Percentiles rank a stretch among this genome's conserved stretches.
Conservation (phyloP, 2,888 invertebrate genomes). For the Coelopa pilipes region DNA sequence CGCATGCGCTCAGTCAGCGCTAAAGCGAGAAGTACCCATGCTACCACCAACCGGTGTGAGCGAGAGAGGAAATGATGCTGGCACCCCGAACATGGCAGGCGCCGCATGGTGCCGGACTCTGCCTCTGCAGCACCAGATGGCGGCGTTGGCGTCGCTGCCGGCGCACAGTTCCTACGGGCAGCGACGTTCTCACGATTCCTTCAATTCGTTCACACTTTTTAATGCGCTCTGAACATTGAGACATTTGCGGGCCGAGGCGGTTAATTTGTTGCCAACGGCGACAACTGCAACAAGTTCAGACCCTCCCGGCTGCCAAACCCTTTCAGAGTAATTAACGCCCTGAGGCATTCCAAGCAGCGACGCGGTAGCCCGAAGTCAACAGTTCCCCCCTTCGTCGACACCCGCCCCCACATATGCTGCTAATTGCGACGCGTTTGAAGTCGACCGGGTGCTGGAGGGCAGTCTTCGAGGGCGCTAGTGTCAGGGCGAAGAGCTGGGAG, state of each 20-base stretch:
- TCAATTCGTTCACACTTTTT: background rate
- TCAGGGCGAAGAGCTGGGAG: too few relatives aligned
- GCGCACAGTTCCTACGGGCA: background rate
- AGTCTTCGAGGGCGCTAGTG: too few relatives aligned
- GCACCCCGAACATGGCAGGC: conserved; percentile 44
- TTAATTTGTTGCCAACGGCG: background rate
- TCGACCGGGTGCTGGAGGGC: too few relatives aligned
- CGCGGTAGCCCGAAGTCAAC: too few relatives aligned
- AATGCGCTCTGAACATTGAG: background rate
- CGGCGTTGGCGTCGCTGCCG: background rate
- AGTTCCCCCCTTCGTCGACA: too few relatives aligned
- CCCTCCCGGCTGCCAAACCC: background rate
- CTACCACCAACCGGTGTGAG: background rate
- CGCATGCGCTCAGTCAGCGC: conserved; percentile 8
- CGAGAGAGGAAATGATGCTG: conserved; percentile 38
- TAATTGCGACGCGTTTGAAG: conserved; percentile 52
- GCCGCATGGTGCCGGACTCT: conserved; percentile 4
- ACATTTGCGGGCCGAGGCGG: conserved; percentile 4
- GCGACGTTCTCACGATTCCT: background rate
- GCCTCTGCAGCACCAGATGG: background rate
- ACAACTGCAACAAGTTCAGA: background rate
- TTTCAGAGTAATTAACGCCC: background rate
- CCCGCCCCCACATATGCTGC: conserved; percentile 54
- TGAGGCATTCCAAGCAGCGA: conserved; percentile 5
- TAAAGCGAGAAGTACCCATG: conserved; percentile 1